These are phyloP conservation scores for Centropristis striata DNA, from an alignment of 2,113 vertebrate species.

Conservation along the genomic window DNA sequence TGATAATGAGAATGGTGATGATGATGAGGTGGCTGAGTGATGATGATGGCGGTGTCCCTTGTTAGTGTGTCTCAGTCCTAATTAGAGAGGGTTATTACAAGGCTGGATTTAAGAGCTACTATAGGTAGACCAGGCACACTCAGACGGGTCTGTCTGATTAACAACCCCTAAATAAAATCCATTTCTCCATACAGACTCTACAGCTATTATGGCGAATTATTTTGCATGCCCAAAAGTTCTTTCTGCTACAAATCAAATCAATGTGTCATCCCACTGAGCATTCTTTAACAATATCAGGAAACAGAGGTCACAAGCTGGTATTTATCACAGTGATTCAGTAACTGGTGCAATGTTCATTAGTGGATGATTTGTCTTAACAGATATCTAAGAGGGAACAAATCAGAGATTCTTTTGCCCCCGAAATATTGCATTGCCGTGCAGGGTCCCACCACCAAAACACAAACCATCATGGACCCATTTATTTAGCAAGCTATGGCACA, in stretches of 20 bases:
- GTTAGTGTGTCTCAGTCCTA: constrained; percentile 81
- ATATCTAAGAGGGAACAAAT: background rate
- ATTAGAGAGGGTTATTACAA: constrained; percentile 80
- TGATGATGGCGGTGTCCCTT: constrained; percentile 80
- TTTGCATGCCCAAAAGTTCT: constrained; percentile 61
- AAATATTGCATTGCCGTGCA: background rate
- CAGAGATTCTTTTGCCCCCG: background rate
- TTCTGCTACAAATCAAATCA: constrained; percentile 55
- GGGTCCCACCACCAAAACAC: background rate
- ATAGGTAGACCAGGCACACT: constrained; percentile 64
- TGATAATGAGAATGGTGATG: constrained; percentile 83
- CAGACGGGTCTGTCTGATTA: constrained; percentile 66
- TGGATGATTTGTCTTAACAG: background rate
- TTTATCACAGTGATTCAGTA: constrained; percentile 42
- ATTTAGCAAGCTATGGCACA: background rate
- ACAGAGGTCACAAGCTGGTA: constrained; percentile 25
- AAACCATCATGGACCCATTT: no score
- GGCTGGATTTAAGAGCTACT: constrained; percentile 75
- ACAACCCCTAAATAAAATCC: constrained; percentile 68
- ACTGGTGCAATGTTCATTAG: constrained; percentile 30
- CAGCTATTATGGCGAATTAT: constrained; percentile 57
- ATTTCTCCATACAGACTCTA: constrained; percentile 51
- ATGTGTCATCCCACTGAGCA: constrained; percentile 27
- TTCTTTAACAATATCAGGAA: constrained; percentile 37
- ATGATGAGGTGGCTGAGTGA: constrained; percentile 83